Evolutionary conservation across 1,140 invertebrate genomes (phyloP).

Genomic region (Drosophila malerkotliana): DNA sequence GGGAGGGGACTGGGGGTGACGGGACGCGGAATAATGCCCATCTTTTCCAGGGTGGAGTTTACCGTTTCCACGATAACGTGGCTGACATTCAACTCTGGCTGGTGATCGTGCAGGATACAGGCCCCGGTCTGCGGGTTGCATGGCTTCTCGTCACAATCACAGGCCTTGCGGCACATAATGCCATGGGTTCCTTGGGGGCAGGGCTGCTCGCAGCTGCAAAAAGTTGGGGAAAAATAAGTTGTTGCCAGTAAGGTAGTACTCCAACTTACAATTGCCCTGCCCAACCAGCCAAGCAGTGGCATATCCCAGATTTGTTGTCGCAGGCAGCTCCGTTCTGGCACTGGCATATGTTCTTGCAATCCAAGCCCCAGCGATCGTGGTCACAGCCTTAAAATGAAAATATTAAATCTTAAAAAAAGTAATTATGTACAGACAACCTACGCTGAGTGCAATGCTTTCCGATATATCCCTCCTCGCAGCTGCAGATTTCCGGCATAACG

Average conservation of each 20-base stretch:
- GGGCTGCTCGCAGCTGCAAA: constrained; percentile 73
- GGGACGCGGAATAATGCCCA: constrained; percentile 74
- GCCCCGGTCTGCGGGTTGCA: constrained; percentile 77
- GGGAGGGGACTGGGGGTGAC: constrained; percentile 57
- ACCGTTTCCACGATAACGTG: constrained; percentile 76
- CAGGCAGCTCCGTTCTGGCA: constrained; percentile 76
- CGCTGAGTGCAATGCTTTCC: constrained; percentile 80
- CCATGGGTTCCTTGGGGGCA: constrained; percentile 80
- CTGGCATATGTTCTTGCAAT: constrained; percentile 70
- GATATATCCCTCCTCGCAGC: constrained; percentile 78
- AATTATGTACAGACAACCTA: constrained; percentile 36
- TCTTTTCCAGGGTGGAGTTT: constrained; percentile 82
- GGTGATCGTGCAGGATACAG: constrained; percentile 43
- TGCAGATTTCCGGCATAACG: constrained; percentile 71
- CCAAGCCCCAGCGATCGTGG: constrained; percentile 81
- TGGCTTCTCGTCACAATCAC: constrained; percentile 69
- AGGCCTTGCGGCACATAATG: constrained; percentile 75
- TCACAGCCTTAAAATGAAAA: constrained; percentile 58
- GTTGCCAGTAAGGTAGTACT: background rate
- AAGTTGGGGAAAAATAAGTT: background rate
- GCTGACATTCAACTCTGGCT: constrained; percentile 58
- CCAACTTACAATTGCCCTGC: constrained; percentile 71
- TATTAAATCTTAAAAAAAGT: background rate
- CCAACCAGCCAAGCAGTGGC: constrained; percentile 78
- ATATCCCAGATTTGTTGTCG: constrained; percentile 75